These are phyloP conservation scores for Bombus ignitus DNA, from an alignment of 1,140 invertebrate species.

Conservation along the genomic window DNA sequence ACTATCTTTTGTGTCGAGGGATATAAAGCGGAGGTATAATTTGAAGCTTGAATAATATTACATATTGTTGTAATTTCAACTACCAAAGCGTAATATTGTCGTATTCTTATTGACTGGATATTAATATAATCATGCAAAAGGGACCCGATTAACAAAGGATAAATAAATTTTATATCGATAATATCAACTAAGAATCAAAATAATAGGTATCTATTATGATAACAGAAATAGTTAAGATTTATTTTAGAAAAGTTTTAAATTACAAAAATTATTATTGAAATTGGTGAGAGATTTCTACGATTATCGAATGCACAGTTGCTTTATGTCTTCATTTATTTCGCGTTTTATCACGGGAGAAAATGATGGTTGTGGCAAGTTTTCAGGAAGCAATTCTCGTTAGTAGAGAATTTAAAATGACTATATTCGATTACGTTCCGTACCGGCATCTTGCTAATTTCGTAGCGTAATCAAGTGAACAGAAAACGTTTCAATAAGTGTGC, in stretches of 20 bases:
- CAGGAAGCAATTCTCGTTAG: neutral
- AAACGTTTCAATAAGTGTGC: slow-evolving; percentile 22
- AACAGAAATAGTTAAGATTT: neutral
- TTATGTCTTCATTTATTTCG: neutral
- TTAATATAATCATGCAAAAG: too few species aligned
- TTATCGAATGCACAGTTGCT: neutral
- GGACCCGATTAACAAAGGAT: too few species aligned
- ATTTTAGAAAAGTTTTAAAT: neutral
- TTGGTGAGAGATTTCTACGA: neutral
- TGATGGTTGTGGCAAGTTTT: neutral
- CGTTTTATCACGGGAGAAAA: neutral
- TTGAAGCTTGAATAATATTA: neutral
- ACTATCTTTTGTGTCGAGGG: neutral
- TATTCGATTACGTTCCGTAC: slow-evolving; percentile 5
- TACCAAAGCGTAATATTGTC: neutral
- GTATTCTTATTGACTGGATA: neutral
- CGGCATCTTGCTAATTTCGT: slow-evolving; percentile 11
- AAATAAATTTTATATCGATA: too few species aligned
- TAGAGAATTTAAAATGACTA: neutral
- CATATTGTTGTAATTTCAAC: neutral
- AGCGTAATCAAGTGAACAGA: slow-evolving; percentile 6
- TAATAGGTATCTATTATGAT: neutral
- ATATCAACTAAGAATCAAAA: too few species aligned
- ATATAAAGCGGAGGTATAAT: neutral
- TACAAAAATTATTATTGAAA: neutral